A percentile compares a stretch with the other conserved stretches of the same genome.
Conservation (phyloP, 2,888 invertebrate species). For the Muschampia plurimacula region DNA sequence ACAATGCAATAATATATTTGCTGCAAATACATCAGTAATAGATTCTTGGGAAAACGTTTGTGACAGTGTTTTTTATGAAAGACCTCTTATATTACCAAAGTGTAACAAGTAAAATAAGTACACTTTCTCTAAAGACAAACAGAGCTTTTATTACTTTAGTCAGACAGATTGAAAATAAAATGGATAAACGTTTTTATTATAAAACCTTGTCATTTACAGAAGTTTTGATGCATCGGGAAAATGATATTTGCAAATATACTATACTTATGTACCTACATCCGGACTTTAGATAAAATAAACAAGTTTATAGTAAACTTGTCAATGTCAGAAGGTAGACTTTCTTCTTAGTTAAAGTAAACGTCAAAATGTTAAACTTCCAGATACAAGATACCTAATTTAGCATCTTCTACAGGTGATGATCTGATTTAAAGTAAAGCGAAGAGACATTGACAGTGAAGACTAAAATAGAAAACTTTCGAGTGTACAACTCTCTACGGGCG, state of each 20-base stretch:
- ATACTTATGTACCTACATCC: too few species aligned
- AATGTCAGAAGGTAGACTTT: neutral
- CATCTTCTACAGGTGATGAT: neutral
- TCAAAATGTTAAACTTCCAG: neutral
- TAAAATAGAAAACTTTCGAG: constrained; percentile 53
- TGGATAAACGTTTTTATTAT: too few species aligned
- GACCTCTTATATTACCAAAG: too few species aligned
- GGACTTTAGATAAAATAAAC: too few species aligned
- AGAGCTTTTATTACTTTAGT: too few species aligned
- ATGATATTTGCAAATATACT: too few species aligned
- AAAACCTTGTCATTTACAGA: too few species aligned
- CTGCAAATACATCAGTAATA: constrained; percentile 17
- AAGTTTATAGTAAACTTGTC: neutral
- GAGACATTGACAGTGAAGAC: constrained; percentile 55
- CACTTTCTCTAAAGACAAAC: too few species aligned
- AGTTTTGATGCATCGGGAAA: too few species aligned
- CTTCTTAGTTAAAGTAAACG: neutral
- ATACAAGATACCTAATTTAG: neutral
- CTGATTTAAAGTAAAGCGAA: constrained; percentile 3
- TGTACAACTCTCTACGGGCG: constrained; percentile 47
- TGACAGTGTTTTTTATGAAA: too few species aligned
- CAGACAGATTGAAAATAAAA: too few species aligned
- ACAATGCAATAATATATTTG: neutral
- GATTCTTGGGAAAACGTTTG: neutral
- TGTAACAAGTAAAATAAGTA: too few species aligned